phyloP scores from a whole-genome alignment of 2,113 vertebrate species.

The Chaenogobius annularis region DNA sequence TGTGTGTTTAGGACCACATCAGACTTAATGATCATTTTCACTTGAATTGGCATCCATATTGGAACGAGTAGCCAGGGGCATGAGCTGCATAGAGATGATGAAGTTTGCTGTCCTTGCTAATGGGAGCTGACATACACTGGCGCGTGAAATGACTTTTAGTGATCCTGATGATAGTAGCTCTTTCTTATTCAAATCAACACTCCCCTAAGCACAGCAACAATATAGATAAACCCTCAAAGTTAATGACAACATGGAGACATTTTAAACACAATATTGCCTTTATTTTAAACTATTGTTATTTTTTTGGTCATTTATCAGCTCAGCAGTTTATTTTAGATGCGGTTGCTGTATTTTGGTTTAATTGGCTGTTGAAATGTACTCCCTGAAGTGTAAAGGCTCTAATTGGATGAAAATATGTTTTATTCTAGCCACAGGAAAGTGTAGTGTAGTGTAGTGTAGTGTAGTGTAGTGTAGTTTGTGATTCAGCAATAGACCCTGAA shows the following conservation, averaged over 20 bases:
- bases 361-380: conserved; percentile 32
- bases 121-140: conserved; percentile 65
- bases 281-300: conserved; percentile 13
- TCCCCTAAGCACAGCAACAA: conserved; percentile 30
- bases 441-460: conserved; percentile 37
- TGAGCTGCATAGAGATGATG: conserved; percentile 38
- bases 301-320: conserved; percentile 19
- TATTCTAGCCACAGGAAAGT: conserved; percentile 30
- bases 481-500: conserved; percentile 36
- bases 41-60: conserved; percentile 21
- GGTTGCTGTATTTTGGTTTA: conserved; percentile 19
- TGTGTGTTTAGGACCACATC: conserved; percentile 44
- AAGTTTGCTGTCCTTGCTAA: conserved; percentile 65
- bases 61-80: conserved; percentile 24
- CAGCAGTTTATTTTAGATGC: conserved; percentile 10
- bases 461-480: conserved; percentile 38
- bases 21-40: conserved; percentile 9
- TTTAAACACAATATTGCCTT: conserved; percentile 23
- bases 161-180: conserved; percentile 62
- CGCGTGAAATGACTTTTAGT: conserved; percentile 71
- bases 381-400: conserved; percentile 37
- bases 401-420: conserved; percentile 52
- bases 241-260: conserved; percentile 37
- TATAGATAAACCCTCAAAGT: conserved; percentile 48
- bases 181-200: conserved; percentile 60